A percentile compares a stretch with the other conserved stretches of the same genome.
Conservation (phyloP, 2,113 vertebrate genomes). For the Stercorarius parasiticus region DNA sequence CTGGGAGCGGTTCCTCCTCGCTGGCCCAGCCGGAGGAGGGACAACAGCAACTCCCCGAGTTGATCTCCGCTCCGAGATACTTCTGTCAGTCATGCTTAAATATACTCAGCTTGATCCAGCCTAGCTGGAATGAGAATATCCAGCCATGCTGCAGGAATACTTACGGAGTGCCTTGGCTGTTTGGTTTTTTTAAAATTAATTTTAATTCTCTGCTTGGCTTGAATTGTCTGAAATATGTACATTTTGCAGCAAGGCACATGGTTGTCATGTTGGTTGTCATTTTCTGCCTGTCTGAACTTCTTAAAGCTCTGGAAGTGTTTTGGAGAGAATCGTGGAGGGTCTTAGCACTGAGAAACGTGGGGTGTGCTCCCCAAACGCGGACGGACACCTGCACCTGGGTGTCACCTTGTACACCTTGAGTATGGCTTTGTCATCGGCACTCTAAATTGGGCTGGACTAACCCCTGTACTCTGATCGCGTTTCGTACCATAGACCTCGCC, state of each 20-base stretch:
- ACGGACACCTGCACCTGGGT: no score
- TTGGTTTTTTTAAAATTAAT: not conserved
- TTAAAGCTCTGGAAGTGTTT: not conserved
- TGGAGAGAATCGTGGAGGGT: not conserved
- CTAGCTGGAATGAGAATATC: not conserved
- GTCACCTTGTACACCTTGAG: not conserved
- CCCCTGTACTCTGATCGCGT: accelerated
- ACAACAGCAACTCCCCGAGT: accelerated
- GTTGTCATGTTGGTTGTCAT: not conserved
- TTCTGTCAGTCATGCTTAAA: not conserved
- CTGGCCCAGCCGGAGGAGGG: not conserved
- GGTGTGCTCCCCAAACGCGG: accelerated
- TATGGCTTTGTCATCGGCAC: not conserved
- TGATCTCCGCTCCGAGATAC: accelerated
- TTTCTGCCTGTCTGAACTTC: not conserved
- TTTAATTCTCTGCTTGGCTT: not conserved
- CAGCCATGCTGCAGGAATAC: not conserved
- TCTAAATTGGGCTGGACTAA: not conserved
- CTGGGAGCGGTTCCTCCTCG: not conserved
- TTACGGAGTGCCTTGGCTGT: not conserved
- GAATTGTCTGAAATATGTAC: not conserved
- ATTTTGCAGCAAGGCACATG: not conserved
- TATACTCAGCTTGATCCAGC: accelerated
- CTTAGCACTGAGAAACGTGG: not conserved
- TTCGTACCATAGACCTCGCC: accelerated